These are phyloP conservation scores for Xiphias gladius DNA, from an alignment of 2,113 vertebrate species.

Conservation along the genomic window DNA sequence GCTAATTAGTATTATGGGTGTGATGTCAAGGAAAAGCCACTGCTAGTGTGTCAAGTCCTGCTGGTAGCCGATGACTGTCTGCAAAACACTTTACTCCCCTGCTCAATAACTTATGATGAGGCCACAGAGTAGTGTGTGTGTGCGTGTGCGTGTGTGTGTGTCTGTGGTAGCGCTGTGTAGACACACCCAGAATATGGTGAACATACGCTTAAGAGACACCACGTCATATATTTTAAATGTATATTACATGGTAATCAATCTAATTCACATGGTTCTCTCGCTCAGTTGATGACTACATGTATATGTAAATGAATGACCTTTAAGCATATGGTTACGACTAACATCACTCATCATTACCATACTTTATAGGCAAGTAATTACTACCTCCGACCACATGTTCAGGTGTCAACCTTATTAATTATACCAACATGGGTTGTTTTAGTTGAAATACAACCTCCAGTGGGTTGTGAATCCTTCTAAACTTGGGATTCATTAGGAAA, in stretches of 20 bases:
- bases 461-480: conserved; percentile 32
- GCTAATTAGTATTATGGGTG: conserved; percentile 14
- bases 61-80: conserved; percentile 1
- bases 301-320: conserved; percentile 55
- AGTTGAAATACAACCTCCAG: conserved; percentile 45
- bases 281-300: conserved; percentile 24
- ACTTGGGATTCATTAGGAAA: conserved; percentile 51
- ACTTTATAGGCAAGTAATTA: conserved; percentile 60
- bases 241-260: conserved; percentile 20
- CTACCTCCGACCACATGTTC: conserved; percentile 45
- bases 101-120: conserved; percentile 36
- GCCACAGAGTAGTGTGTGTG: conserved; percentile 1
- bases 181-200: neutral
- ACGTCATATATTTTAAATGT: conserved; percentile 2
- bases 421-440: conserved; percentile 36
- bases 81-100: conserved; percentile 23
- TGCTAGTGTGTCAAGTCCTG: conserved; percentile 13
- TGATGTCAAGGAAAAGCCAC: conserved; percentile 27
- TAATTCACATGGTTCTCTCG: conserved; percentile 18
- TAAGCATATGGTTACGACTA: conserved; percentile 40
- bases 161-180: neutral
- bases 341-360: conserved; percentile 54
- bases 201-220: neutral
- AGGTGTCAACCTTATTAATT: conserved; percentile 58
- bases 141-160: neutral